Percentiles rank a stretch among this genome's conserved stretches.
Conservation (phyloP, 2,888 invertebrate species). For the Caradrina clavipalpis region DNA sequence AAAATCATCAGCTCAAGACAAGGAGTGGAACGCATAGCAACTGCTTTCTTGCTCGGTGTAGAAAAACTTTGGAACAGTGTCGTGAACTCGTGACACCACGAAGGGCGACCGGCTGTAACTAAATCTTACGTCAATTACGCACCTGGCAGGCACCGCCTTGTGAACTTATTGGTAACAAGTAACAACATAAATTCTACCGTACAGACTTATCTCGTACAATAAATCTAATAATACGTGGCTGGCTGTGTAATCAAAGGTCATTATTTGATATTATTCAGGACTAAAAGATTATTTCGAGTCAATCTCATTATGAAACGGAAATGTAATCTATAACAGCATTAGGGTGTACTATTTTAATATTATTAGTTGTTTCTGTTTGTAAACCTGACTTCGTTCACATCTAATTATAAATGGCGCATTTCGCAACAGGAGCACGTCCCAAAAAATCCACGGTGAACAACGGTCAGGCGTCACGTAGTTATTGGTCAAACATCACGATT, state of each 20-base stretch:
- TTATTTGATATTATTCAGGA: conserved; percentile 51
- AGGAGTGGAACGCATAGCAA: background rate
- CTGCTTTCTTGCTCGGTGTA: conserved; percentile 20
- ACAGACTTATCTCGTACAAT: conserved; percentile 45
- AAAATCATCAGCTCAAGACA: background rate
- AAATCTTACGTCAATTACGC: conserved; percentile 75
- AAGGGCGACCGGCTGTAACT: conserved; percentile 75
- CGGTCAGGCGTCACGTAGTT: conserved; percentile 37
- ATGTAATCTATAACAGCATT: conserved; percentile 13
- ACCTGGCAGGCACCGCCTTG: conserved; percentile 66
- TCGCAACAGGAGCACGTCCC: conserved; percentile 42
- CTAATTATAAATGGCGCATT: conserved; percentile 40
- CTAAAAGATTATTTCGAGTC: conserved; percentile 34
- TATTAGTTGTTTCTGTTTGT: conserved; percentile 27
- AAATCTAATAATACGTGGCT: conserved; percentile 48
- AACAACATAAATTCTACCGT: conserved; percentile 46
- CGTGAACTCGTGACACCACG: conserved; percentile 69
- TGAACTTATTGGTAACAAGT: conserved; percentile 53
- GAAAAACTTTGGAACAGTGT: conserved; percentile 64
- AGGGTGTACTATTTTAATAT: background rate
- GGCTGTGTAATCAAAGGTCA: conserved; percentile 47
- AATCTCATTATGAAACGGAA: conserved; percentile 43
- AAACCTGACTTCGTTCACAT: conserved; percentile 34
- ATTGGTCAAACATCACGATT: conserved; percentile 66
- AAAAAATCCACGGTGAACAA: conserved; percentile 52